These are phyloP conservation scores for Belonocnema kinseyi DNA, from an alignment of 1,140 invertebrate species.

Conservation along the genomic window DNA sequence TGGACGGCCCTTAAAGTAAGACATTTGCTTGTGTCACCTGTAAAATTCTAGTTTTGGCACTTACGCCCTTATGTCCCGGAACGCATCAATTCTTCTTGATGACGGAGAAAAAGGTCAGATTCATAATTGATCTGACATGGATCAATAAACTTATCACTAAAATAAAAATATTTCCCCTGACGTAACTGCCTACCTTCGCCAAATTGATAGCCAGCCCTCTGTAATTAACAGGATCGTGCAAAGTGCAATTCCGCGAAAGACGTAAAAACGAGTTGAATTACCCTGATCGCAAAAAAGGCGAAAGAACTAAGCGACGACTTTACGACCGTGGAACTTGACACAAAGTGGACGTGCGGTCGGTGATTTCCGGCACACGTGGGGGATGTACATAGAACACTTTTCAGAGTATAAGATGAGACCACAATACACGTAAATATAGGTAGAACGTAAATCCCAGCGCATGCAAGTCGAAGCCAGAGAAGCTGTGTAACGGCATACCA, in stretches of 20 bases:
- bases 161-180: neutral
- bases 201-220: neutral
- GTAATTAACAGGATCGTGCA: neutral
- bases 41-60: too few relatives aligned
- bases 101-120: too few relatives aligned
- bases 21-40: too few relatives aligned
- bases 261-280: neutral
- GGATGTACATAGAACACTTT: neutral
- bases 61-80: too few relatives aligned
- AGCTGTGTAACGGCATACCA: slow-evolving; percentile 36
- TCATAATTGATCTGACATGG: neutral
- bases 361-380: slow-evolving; percentile 14
- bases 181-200: neutral
- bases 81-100: too few relatives aligned
- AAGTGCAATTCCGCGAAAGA: neutral
- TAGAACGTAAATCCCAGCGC: neutral
- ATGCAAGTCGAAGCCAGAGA: slow-evolving; percentile 35
- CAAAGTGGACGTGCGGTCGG: slow-evolving; percentile 8
- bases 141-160: neutral
- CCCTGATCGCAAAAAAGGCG: neutral
- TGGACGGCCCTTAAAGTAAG: too few relatives aligned
- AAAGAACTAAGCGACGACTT: neutral
- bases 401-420: neutral
- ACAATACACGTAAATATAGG: slow-evolving; percentile 7
- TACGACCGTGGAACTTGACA: slow-evolving; percentile 8